A percentile compares a stretch with the other conserved stretches of the same genome.
These are phyloP conservation scores for Clarias fuscus DNA, from an alignment of 2,797 vertebrate species.

Conservation along the genomic window DNA sequence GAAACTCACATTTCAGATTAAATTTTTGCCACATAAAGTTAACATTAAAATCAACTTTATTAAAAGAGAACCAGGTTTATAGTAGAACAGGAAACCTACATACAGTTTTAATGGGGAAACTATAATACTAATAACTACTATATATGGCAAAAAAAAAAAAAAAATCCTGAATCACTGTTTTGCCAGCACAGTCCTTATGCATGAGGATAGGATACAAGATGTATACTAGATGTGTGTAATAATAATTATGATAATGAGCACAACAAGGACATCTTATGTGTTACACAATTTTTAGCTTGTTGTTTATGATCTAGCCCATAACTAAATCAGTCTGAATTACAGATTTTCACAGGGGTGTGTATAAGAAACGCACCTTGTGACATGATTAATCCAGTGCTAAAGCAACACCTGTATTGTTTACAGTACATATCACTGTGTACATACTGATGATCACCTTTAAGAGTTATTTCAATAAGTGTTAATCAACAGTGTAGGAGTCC, in stretches of 20 bases:
- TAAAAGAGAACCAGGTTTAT: neutral
- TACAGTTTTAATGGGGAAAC: neutral
- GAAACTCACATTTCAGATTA: neutral
- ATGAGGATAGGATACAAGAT: neutral
- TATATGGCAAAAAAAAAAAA: too few species aligned
- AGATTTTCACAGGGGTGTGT: neutral
- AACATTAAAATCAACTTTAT: too few species aligned
- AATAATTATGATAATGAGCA: too few species aligned
- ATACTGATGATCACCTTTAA: neutral
- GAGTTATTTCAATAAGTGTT: neutral
- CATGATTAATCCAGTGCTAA: neutral
- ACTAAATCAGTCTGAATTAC: neutral
- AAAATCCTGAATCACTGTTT: neutral
- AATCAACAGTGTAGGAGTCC: neutral
- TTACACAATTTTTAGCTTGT: neutral
- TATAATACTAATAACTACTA: neutral
- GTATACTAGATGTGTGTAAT: neutral
- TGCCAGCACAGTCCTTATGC: neutral
- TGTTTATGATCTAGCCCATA: neutral
- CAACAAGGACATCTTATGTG: too few species aligned
- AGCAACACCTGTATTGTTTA: neutral
- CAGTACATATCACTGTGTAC: neutral
- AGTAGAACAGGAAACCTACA: neutral
- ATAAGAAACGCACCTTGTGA: neutral
- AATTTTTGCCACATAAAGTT: neutral